These are phyloP conservation scores for Labrus mixtus DNA, from an alignment of 2,113 vertebrate genomes.

Conservation along the genomic window DNA sequence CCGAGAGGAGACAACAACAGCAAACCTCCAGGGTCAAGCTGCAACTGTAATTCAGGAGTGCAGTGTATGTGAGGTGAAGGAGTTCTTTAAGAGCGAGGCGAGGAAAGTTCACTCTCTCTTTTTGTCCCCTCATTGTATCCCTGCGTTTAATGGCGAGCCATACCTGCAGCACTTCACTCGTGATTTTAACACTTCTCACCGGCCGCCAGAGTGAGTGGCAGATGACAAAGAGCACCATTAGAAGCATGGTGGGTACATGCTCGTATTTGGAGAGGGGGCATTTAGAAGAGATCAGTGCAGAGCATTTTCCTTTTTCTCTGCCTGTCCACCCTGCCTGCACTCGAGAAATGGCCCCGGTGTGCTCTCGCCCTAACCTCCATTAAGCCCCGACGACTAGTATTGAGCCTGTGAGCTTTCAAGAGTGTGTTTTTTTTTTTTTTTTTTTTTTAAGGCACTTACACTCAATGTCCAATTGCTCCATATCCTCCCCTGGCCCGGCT, in stretches of 20 bases:
- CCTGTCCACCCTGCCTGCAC: constrained; percentile 63
- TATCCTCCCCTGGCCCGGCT: constrained; percentile 80
- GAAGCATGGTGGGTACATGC: constrained; percentile 54
- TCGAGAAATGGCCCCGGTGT: constrained; percentile 53
- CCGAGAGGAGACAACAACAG: constrained; percentile 51
- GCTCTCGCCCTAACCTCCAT: constrained; percentile 69
- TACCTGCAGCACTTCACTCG: constrained; percentile 58
- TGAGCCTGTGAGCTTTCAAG: constrained; percentile 57
- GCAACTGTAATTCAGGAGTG: constrained; percentile 46
- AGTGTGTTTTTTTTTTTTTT: constrained; percentile 34
- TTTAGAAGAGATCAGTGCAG: constrained; percentile 67
- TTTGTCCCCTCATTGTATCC: constrained; percentile 49
- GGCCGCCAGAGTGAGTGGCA: constrained; percentile 62
- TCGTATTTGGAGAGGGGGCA: constrained; percentile 62
- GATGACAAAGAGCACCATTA: constrained; percentile 75
- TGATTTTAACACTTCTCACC: constrained; percentile 62
- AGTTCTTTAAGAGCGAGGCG: constrained; percentile 40
- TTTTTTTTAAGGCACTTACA: constrained; percentile 80
- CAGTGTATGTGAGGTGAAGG: constrained; percentile 14
- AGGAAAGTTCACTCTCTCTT: constrained; percentile 53
- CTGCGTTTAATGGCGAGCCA: constrained; percentile 47
- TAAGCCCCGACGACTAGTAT: constrained; percentile 56
- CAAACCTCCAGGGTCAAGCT: constrained; percentile 55
- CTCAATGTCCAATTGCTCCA: constrained; percentile 85
- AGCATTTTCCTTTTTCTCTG: constrained; percentile 65